These are phyloP conservation scores for Bolinopsis microptera DNA, from an alignment of 37 sponge, comb jelly and placozoan genomes.

Conservation along the genomic window DNA sequence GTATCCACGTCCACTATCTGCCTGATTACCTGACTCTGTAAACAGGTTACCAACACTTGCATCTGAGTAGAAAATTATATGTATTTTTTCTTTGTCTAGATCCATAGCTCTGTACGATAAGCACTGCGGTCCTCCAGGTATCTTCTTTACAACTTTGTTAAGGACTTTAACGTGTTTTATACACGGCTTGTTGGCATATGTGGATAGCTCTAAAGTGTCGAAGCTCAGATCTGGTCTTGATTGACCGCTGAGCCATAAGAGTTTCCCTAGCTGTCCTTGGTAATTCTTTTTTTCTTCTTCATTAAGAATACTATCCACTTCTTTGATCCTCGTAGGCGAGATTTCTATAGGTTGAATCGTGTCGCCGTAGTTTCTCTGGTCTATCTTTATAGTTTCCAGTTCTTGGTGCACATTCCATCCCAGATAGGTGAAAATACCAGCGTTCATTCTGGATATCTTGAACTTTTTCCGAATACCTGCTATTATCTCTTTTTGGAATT, in stretches of 20 bases:
- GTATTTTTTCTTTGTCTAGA: background rate
- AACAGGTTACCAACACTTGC: background rate
- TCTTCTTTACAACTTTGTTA: background rate
- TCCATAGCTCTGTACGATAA: background rate
- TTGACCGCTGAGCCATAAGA: background rate
- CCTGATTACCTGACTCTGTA: no score
- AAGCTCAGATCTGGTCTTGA: no score
- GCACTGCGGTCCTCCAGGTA: background rate
- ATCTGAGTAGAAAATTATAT: background rate
- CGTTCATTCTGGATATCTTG: background rate
- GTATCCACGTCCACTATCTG: constrained; percentile 24
- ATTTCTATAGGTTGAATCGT: background rate
- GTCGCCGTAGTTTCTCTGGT: background rate
- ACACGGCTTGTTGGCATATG: background rate
- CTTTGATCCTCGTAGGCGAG: background rate
- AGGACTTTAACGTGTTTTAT: no score
- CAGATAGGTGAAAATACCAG: no score
- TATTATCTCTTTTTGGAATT: background rate
- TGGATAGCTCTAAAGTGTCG: background rate
- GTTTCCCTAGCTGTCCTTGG: background rate
- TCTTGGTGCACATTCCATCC: background rate
- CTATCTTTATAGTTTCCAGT: background rate
- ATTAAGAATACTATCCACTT: background rate
- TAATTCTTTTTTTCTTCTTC: background rate
- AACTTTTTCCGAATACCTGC: background rate